A percentile compares a stretch with the other conserved stretches of the same genome.
Conservation (phyloP, 2,113 vertebrate genomes). For the Bambusicola thoracicus region DNA sequence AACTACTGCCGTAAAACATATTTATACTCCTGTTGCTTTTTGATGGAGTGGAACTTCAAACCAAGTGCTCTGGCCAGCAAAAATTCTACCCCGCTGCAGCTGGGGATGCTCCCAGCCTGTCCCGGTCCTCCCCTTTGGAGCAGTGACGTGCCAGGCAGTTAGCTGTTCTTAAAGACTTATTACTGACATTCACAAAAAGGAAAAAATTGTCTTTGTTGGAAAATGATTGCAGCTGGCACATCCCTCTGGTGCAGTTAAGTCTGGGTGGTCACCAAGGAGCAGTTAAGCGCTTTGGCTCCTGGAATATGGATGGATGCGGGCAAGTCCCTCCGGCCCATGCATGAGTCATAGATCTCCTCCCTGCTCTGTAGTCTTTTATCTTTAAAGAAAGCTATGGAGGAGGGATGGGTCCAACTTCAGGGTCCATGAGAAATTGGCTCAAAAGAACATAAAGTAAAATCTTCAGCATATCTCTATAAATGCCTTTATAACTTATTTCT, state of each 20-base stretch:
- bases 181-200: conserved; percentile 45
- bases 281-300: conserved; percentile 15
- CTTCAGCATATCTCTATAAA: not conserved
- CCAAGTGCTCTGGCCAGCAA: not conserved
- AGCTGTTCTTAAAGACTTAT: not conserved
- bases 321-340: not conserved
- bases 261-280: conserved; percentile 7
- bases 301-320: not conserved
- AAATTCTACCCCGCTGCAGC: not conserved
- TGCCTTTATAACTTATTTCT: not conserved
- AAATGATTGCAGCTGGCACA: conserved; percentile 39
- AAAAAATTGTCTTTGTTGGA: conserved; percentile 45
- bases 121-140: conserved; percentile 32
- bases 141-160: not conserved
- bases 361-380: not conserved
- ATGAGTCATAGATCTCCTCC: conserved; percentile 1
- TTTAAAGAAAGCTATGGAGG: not conserved
- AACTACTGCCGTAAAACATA: not conserved
- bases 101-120: not conserved
- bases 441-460: not conserved
- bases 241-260: conserved; percentile 30
- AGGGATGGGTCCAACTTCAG: not conserved
- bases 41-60: not conserved
- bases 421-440: not conserved
- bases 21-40: not conserved